Evolutionary conservation across 2,888 invertebrate species (phyloP).

Genomic region (Heteromurus nitidus): DNA sequence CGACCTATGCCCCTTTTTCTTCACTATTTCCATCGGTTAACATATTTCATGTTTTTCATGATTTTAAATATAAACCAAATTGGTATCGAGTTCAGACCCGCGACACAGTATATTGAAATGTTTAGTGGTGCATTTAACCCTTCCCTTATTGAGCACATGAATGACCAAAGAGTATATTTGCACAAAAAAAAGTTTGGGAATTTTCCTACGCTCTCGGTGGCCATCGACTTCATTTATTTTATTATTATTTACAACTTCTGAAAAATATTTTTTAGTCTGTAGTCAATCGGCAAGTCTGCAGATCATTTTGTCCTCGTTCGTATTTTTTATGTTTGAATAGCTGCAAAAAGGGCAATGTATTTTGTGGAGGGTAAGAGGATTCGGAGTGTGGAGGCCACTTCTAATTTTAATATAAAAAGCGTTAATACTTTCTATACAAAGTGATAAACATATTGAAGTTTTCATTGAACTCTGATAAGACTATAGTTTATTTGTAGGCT

Average conservation of each 20-base stretch:
- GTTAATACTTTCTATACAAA: no score
- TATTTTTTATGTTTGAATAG: neutral
- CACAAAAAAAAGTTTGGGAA: constrained; percentile 36
- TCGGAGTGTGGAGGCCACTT: neutral
- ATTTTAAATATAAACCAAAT: neutral
- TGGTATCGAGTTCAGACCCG: neutral
- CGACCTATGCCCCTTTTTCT: constrained; percentile 43
- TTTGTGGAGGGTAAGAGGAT: neutral
- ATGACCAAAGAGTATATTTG: constrained; percentile 3
- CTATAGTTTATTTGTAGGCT: no score
- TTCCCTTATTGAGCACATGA: no score
- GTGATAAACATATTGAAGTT: no score
- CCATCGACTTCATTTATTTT: constrained; percentile 38
- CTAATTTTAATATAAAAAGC: no score
- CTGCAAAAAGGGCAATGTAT: constrained; percentile 32
- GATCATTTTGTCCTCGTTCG: neutral
- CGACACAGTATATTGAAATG: neutral
- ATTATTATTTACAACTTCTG: constrained; percentile 25
- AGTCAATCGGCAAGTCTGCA: no score
- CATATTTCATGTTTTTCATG: neutral
- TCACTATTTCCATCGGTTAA: constrained; percentile 10
- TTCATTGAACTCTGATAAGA: no score
- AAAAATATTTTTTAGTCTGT: neutral
- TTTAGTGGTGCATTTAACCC: no score
- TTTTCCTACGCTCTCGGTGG: constrained; percentile 46